Evolutionary conservation across 1,140 invertebrate genomes (phyloP).

Genomic region (Aphaenogaster floridana): DNA sequence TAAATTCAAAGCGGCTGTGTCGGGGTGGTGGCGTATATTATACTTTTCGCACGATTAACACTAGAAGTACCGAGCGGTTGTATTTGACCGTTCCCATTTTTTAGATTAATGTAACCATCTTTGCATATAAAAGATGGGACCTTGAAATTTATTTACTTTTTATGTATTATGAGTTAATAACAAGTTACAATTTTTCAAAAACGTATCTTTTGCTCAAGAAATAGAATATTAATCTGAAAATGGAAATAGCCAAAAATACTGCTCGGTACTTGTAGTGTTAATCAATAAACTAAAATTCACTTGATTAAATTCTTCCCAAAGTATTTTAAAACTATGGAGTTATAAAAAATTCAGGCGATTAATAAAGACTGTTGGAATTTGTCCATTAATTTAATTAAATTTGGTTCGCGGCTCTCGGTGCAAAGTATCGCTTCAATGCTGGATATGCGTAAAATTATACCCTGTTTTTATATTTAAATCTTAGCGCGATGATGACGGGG

Average conservation of each 20-base stretch:
- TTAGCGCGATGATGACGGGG: background rate
- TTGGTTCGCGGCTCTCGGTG: background rate
- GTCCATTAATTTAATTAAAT: background rate
- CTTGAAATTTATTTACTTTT: no score
- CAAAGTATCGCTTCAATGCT: background rate
- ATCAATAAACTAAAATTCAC: background rate
- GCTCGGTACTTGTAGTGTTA: no score
- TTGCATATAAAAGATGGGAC: no score
- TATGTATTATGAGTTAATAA: no score
- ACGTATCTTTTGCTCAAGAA: no score
- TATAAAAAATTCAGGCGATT: background rate
- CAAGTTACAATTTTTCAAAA: no score
- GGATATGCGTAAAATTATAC: background rate
- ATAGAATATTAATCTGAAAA: no score
- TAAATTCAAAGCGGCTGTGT: background rate
- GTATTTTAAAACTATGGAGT: background rate
- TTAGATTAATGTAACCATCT: no score
- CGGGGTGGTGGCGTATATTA: background rate
- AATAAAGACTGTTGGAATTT: background rate
- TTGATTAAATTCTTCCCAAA: conserved; percentile 3
- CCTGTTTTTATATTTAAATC: background rate
- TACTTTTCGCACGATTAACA: no score
- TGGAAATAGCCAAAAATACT: no score
- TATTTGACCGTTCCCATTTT: no score
- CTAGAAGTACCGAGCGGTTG: no score